Percentiles rank a stretch among this genome's conserved stretches.
These are phyloP conservation scores for Nemapogon koenigi DNA, from an alignment of 2,888 invertebrate species.

Conservation along the genomic window DNA sequence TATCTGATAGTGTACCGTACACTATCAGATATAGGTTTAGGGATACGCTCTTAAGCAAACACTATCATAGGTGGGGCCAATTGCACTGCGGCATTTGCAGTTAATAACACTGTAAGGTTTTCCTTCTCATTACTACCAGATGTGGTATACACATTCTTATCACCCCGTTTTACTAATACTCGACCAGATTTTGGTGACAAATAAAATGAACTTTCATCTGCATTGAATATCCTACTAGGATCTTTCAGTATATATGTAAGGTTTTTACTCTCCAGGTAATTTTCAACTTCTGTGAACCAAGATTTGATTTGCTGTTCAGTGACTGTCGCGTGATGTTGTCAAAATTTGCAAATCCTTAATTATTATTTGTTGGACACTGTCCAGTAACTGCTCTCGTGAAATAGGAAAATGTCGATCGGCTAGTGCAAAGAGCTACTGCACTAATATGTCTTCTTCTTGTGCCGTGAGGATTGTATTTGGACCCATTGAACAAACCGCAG, in stretches of 20 bases:
- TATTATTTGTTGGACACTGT: constrained; percentile 16
- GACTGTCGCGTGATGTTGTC: too few relatives aligned
- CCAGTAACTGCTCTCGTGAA: constrained; percentile 16
- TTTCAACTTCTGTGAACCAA: not conserved
- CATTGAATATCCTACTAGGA: constrained; percentile 8
- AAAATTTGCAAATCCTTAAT: too few relatives aligned
- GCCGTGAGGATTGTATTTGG: constrained; percentile 12
- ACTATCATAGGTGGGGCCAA: constrained; percentile 19
- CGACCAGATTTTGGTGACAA: constrained; percentile 6
- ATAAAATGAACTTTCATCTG: constrained; percentile 7
- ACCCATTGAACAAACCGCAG: constrained; percentile 12
- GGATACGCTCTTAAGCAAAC: constrained; percentile 20
- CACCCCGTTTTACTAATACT: constrained; percentile 6
- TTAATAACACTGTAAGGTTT: constrained; percentile 6
- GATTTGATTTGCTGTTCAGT: not conserved
- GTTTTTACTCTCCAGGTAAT: not conserved
- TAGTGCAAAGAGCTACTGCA: constrained; percentile 17
- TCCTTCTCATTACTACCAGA: constrained; percentile 10
- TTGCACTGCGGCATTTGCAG: constrained; percentile 3
- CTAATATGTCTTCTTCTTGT: constrained; percentile 15
- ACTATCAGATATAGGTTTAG: constrained; percentile 17
- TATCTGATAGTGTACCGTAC: constrained; percentile 19
- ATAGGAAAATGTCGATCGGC: constrained; percentile 16
- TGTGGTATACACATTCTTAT: constrained; percentile 1
- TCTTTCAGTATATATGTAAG: constrained; percentile 2